Percentiles rank a stretch among this genome's conserved stretches.
phyloP scores from a whole-genome alignment of 2,797 vertebrate species.

The Poeciliopsis presidionis region DNA sequence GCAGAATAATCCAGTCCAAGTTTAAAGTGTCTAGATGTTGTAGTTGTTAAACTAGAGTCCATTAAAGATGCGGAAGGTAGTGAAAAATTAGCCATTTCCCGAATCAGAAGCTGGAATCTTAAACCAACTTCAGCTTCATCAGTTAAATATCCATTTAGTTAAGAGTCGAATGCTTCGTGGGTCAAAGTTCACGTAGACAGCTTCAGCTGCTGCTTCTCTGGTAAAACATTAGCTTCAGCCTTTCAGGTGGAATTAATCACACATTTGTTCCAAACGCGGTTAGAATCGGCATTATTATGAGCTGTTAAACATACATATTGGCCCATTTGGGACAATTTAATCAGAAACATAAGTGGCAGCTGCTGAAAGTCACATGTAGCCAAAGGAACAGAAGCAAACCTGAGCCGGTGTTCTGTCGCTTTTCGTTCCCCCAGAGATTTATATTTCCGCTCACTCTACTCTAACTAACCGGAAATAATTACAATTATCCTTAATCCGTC shows the following conservation, averaged over 20 bases:
- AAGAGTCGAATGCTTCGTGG: neutral
- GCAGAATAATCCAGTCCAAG: too few relatives aligned
- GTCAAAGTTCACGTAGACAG: neutral
- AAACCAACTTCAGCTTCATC: too few relatives aligned
- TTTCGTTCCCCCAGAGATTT: neutral
- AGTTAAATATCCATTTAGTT: neutral
- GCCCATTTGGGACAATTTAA: neutral
- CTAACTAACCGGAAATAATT: neutral
- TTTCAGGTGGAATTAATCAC: too few relatives aligned
- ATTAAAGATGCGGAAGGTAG: too few relatives aligned
- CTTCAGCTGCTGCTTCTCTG: neutral
- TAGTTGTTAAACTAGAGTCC: too few relatives aligned
- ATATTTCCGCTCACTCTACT: neutral
- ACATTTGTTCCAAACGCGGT: too few relatives aligned
- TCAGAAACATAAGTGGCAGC: neutral
- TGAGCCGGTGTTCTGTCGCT: neutral
- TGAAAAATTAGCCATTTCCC: too few relatives aligned
- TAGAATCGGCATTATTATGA: neutral
- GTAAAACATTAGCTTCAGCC: neutral
- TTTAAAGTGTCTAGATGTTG: too few relatives aligned
- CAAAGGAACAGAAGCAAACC: neutral
- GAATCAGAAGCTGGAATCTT: too few relatives aligned
- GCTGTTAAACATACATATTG: neutral
- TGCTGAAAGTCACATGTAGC: neutral
- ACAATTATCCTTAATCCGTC: rapidly evolving